Evolutionary conservation across 2,113 vertebrate species (phyloP).

Genomic region (Rousettus leschenaultii): DNA sequence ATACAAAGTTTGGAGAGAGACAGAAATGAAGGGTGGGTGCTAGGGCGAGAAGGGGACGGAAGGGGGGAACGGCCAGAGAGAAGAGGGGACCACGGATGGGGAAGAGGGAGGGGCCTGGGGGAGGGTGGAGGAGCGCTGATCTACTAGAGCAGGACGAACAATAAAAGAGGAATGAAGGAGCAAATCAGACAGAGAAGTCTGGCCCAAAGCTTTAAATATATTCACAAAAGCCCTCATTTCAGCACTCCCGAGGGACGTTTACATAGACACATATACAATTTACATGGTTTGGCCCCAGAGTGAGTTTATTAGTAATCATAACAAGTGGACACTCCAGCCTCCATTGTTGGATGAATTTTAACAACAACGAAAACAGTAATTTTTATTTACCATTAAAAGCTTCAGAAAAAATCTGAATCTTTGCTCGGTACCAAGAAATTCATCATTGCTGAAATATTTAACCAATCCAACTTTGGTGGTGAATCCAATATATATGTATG

Average conservation of each 20-base stretch:
- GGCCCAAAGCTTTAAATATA: neutral
- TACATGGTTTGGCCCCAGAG: neutral
- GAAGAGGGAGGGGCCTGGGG: fast-evolving
- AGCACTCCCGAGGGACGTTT: neutral
- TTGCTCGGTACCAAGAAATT: neutral
- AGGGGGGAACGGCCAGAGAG: neutral
- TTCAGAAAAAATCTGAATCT: neutral
- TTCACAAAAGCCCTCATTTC: neutral
- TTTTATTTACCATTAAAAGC: neutral
- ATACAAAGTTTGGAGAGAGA: conserved; percentile 12
- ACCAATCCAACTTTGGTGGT: neutral
- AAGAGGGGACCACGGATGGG: fast-evolving
- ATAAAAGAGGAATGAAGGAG: neutral
- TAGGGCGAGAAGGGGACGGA: neutral
- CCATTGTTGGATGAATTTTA: neutral
- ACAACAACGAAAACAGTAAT: neutral
- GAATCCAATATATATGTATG: too few species aligned
- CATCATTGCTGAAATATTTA: neutral
- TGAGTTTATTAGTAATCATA: neutral
- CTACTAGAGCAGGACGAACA: neutral
- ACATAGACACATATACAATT: neutral
- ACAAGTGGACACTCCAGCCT: neutral
- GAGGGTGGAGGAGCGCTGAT: neutral
- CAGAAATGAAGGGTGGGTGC: neutral
- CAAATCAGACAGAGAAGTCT: neutral